phyloP scores from a whole-genome alignment of 2,113 vertebrate species.

The Gallinago paraguaiae region DNA sequence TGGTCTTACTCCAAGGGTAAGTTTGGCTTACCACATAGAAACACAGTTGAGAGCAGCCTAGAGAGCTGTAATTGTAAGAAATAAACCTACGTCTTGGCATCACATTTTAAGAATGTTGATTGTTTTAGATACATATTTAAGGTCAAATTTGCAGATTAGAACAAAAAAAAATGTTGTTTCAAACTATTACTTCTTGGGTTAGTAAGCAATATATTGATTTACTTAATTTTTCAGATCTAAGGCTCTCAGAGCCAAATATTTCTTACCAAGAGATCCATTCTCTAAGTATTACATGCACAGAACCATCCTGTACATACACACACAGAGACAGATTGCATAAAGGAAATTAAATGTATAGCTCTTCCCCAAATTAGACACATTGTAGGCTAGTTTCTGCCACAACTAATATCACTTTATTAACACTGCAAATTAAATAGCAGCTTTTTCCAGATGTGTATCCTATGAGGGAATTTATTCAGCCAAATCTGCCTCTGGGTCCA shows the following conservation, averaged over 20 bases:
- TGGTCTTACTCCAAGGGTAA: conserved; percentile 44
- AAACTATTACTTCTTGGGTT: neutral
- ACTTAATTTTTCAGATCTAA: neutral
- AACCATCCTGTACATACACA: neutral
- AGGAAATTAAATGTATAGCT: neutral
- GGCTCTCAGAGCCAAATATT: neutral
- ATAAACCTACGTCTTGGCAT: neutral
- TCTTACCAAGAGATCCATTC: neutral
- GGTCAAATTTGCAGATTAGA: neutral
- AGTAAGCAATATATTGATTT: neutral
- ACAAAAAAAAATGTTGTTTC: neutral
- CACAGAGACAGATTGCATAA: neutral
- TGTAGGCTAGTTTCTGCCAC: neutral
- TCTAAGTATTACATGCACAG: neutral
- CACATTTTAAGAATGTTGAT: neutral
- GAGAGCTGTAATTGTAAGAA: neutral
- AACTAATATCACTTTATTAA: neutral
- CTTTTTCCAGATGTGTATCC: neutral
- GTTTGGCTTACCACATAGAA: conserved; percentile 31
- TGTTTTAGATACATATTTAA: neutral
- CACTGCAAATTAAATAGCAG: neutral
- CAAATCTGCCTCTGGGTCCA: neutral
- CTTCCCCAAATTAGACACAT: neutral
- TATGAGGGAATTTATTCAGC: neutral
- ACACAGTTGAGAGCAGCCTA: neutral